A percentile compares a stretch with the other conserved stretches of the same genome.
phyloP scores from a whole-genome alignment of 2,888 invertebrate species.

The Cantharis rufa region DNA sequence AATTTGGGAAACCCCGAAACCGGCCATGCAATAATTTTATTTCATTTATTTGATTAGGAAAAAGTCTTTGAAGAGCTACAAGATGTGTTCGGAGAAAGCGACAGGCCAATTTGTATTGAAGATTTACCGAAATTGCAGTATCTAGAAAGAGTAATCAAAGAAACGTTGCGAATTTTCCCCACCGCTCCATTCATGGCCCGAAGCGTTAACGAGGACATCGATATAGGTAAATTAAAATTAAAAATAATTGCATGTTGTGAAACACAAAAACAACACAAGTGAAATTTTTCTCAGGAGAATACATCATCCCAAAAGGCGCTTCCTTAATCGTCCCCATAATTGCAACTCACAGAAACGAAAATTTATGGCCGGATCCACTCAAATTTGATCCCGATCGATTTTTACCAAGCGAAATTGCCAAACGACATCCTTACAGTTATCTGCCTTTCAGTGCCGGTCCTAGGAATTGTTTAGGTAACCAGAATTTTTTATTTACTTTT shows the following conservation, averaged over 20 bases:
- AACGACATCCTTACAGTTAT: constrained; percentile 57
- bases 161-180: constrained; percentile 3
- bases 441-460: constrained; percentile 59
- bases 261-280: too few relatives aligned
- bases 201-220: background rate
- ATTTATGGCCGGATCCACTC: constrained; percentile 62
- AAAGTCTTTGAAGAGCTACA: background rate
- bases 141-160: constrained; percentile 8
- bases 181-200: background rate
- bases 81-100: background rate
- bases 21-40: too few relatives aligned
- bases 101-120: background rate
- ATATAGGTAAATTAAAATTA: constrained; percentile 36
- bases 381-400: constrained; percentile 65
- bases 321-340: constrained; percentile 55
- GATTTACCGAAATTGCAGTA: constrained; percentile 3
- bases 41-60: background rate
- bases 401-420: constrained; percentile 56
- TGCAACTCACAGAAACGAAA: constrained; percentile 58
- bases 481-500: background rate
- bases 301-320: background rate
- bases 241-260: too few relatives aligned
- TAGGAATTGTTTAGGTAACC: constrained; percentile 58
- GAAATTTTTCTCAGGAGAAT: too few relatives aligned
- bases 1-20: background rate